A percentile compares a stretch with the other conserved stretches of the same genome.
Evolutionary conservation across 1,140 invertebrate genomes (phyloP).

Genomic region (Drosophila dunni): DNA sequence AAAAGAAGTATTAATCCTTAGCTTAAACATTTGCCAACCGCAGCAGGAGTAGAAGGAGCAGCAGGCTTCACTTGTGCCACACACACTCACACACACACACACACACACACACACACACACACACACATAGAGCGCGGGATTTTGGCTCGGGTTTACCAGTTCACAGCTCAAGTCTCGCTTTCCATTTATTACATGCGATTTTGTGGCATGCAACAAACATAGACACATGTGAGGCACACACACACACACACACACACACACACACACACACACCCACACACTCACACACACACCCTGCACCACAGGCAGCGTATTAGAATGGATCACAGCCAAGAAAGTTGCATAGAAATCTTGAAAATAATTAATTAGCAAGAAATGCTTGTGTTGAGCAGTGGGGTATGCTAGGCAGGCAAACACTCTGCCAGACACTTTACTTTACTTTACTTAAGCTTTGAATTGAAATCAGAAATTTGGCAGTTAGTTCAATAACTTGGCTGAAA

Average conservation of each 20-base stretch:
- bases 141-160: constrained; percentile 21
- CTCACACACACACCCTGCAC: constrained; percentile 7
- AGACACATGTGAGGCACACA: background rate
- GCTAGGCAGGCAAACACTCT: too few relatives aligned
- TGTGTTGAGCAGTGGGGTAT: too few relatives aligned
- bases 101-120: constrained; percentile 17
- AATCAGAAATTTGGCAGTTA: too few relatives aligned
- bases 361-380: too few relatives aligned
- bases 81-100: constrained; percentile 23
- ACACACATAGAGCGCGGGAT: background rate
- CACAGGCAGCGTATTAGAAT: background rate
- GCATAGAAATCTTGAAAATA: too few relatives aligned
- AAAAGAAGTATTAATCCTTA: constrained; percentile 82
- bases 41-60: constrained; percentile 28
- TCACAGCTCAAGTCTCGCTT: constrained; percentile 7
- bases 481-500: too few relatives aligned
- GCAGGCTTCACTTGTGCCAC: constrained; percentile 22
- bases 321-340: too few relatives aligned
- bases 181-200: constrained; percentile 4
- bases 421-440: too few relatives aligned
- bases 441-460: too few relatives aligned
- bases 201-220: constrained; percentile 45
- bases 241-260: constrained; percentile 15
- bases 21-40: constrained; percentile 78
- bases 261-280: constrained; percentile 2